Base-by-base conservation (phyloP, 2,797 vertebrate genomes). In the Spheniscus humboldti region DNA sequence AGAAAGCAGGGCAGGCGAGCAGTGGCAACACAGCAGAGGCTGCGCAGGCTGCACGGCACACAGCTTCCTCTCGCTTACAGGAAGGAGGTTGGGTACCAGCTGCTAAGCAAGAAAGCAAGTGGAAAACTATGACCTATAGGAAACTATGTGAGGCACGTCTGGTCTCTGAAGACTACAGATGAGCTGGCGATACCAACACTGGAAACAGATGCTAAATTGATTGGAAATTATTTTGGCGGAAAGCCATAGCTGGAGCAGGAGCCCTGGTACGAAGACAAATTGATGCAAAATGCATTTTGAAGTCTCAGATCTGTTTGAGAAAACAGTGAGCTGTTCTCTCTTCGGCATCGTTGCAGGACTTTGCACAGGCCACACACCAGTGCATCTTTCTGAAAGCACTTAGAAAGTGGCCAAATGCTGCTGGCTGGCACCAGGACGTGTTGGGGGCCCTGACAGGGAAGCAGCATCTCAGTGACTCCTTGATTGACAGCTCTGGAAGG, bases 51-150 rank as follows among this genome's bases (percentile, higher is more conserved):
- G 69, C 30, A 13, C 4, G 0, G 64, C 75, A 39, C 22, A 7
- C 47, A 22, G 94, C 93, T 47, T 94, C 96, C 94, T 95, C 96
- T 93, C 25, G 10, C 93, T 71, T 77, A 97, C 96, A 93, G 97
- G 97, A 98, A 98, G 97, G 95, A 96, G 97, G 48, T 48, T 86
- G 94, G 93, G 94, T 85, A 96, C 97, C 98, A 98, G 98, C 98
- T 98, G 98, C 97, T 97, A 53, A 94, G 91, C 93, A 77, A 89
- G 86, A 95, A 97, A 97, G 85, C 97, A 94, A 98, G 97, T 95
- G 98, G 98, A 98, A 98, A 99, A 98, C 96, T 91, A 50, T 98
- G 98, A 98, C 98, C 98, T 98, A 98, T 96, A 95, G 97, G 97
- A 97, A 98, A 98, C 97, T 98, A 98, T 98, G 97, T 62, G 78